phyloP scores from a whole-genome alignment of 2,113 vertebrate genomes.

The Podilymbus podiceps region DNA sequence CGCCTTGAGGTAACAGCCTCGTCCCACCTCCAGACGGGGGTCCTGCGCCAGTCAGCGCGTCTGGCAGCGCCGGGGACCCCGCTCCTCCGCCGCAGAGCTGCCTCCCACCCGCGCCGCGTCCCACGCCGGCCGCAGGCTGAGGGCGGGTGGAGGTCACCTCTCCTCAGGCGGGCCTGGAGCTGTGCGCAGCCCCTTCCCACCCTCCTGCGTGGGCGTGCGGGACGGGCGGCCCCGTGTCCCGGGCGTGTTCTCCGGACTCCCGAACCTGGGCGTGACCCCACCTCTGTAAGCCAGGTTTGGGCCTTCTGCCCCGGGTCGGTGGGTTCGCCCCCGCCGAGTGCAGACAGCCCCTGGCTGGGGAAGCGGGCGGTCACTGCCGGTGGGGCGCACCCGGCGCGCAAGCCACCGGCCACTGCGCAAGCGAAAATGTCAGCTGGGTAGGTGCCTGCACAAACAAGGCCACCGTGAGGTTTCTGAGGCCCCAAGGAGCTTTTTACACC shows the following conservation, averaged over 20 bases:
- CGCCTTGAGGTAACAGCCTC: background rate
- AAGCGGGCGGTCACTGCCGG: fast-evolving
- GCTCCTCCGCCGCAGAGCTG: background rate
- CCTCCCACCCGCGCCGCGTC: background rate
- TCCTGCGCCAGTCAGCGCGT: background rate
- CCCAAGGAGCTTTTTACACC: background rate
- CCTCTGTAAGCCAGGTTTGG: background rate
- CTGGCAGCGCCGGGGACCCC: background rate
- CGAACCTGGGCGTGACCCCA: background rate
- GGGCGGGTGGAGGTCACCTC: fast-evolving
- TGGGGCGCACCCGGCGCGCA: fast-evolving
- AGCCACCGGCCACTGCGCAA: fast-evolving
- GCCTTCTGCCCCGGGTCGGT: background rate
- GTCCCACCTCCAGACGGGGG: background rate
- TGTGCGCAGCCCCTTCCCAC: background rate
- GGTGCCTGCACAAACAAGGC: too few relatives aligned
- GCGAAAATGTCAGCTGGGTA: fast-evolving
- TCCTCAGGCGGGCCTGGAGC: fast-evolving
- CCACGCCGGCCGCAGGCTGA: background rate
- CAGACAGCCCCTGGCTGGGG: too few relatives aligned
- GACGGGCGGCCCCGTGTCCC: fast-evolving
- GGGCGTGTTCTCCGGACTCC: fast-evolving
- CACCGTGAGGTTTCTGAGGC: fast-evolving
- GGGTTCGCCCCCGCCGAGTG: fast-evolving
- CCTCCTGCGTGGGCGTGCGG: too few relatives aligned